Evolutionary conservation across 2,797 vertebrate species (phyloP), one percentile per base, ranked within the genome.

Genomic region (Hylomyscus alleni): DNA sequence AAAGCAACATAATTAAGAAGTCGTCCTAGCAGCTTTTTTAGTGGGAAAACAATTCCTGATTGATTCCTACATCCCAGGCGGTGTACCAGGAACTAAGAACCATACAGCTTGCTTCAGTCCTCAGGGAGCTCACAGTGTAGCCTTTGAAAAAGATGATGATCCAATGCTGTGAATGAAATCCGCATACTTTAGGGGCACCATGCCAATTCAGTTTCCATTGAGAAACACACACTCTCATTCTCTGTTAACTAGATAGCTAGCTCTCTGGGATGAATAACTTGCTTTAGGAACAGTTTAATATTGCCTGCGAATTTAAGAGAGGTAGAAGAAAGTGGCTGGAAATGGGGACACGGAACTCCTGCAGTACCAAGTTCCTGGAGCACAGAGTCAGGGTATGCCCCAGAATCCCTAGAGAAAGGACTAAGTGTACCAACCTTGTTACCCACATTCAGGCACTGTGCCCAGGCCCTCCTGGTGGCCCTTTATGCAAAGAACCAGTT

Each of bases 401-500:
- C 56, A 91, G 44, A 17, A 95, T 22, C 85, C 72, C 20, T 56
- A 44, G 2, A 60, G 50, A 76, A 62, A 81, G 31, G 22, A 47
- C 11, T 15, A 58, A 20, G 54, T 90, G 26, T 95, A 52, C 24
- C 75, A 91, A 22, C 77, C 85, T 54, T 12, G 75, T 1, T 6
- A 91, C 85, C 73, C 82, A 87, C 14, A 47, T n/a, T 44, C 31
- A 84, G 62, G 80, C 54, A 44, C 73, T 50, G 17, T 80, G 60
- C 89, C 44, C 78, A 91, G 52, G 37, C 62, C n/a, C 78, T 84
- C 1, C 29, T 93, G 52, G 40, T 58, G 85, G 40, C 17, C 56
- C 67, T 92, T 92, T 73, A 93, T 92, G 47, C 37, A 96, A 58
- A 93, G 56, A 96, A 93, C 88, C 67, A 96, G 82, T 97, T 93